phyloP scores from a whole-genome alignment of 2,113 vertebrate species.

The Hipposideros armiger region DNA sequence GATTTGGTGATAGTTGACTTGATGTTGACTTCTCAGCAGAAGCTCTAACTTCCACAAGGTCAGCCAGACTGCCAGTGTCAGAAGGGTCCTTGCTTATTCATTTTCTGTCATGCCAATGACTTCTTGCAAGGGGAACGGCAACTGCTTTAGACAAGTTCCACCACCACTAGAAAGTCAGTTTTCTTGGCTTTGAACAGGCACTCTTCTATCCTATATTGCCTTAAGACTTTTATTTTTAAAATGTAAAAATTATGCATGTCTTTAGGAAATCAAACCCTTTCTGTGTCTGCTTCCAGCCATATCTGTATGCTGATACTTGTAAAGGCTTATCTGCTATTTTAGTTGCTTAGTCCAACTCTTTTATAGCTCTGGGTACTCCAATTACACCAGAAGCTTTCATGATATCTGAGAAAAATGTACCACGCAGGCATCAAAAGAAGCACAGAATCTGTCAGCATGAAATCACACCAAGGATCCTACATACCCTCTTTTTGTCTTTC shows the following conservation, averaged over 20 bases:
- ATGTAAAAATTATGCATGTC: neutral
- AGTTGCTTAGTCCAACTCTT: neutral
- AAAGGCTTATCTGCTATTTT: conserved; percentile 38
- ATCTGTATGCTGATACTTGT: neutral
- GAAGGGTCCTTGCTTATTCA: neutral
- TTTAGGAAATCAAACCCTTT: neutral
- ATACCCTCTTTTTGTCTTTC: neutral
- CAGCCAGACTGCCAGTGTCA: neutral
- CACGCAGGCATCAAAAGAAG: neutral
- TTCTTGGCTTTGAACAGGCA: neutral
- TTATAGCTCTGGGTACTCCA: neutral
- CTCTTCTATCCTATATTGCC: neutral
- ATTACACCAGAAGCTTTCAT: neutral
- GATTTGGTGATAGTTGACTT: neutral
- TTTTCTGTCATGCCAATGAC: neutral
- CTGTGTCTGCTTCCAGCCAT: neutral
- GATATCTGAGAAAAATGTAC: neutral
- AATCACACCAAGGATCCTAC: neutral
- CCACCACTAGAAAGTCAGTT: neutral
- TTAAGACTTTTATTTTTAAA: neutral
- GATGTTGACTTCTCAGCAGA: neutral
- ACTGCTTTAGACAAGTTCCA: neutral
- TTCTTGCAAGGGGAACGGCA: neutral
- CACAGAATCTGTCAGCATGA: conserved; percentile 15
- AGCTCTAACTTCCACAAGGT: neutral